A percentile compares a stretch with the other conserved stretches of the same genome.
Conservation (phyloP, 2,888 invertebrate genomes). For the Andrena dorsata region DNA sequence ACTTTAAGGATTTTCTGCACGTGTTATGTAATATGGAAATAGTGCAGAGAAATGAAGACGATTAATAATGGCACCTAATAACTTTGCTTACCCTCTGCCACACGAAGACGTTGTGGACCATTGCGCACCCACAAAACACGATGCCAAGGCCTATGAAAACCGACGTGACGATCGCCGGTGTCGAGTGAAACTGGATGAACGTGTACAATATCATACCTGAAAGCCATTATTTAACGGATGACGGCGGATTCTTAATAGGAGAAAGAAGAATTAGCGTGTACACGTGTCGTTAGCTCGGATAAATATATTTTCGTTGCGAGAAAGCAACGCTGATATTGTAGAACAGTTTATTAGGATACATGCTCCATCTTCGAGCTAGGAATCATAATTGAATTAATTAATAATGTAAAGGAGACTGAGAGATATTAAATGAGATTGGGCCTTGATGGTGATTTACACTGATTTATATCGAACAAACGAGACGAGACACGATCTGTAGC, state of each 20-base stretch:
- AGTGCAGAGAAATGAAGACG: too few relatives aligned
- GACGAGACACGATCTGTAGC: not conserved
- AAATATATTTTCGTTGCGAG: too few relatives aligned
- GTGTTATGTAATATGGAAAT: too few relatives aligned
- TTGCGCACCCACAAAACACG: slow-evolving; percentile 95
- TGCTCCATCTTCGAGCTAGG: too few relatives aligned
- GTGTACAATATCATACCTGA: slow-evolving; percentile 96
- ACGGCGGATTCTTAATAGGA: not conserved
- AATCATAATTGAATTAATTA: too few relatives aligned
- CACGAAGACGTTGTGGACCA: slow-evolving; percentile 97
- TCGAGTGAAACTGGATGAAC: slow-evolving; percentile 96
- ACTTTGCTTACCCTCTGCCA: slow-evolving; percentile 90
- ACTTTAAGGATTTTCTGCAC: too few relatives aligned
- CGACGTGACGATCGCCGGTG: slow-evolving; percentile 95
- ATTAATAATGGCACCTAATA: too few relatives aligned
- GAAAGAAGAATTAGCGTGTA: not conserved
- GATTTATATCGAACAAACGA: not conserved
- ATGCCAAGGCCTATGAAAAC: slow-evolving; percentile 96
- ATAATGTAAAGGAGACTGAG: too few relatives aligned
- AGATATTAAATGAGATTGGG: too few relatives aligned
- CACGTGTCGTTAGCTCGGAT: too few relatives aligned
- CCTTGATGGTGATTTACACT: not conserved
- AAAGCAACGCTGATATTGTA: too few relatives aligned
- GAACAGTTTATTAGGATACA: too few relatives aligned
- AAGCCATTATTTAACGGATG: slow-evolving; percentile 21